Percentiles rank a stretch among this genome's conserved stretches.
These are phyloP conservation scores for Cataglyphis altisquamis DNA, from an alignment of 2,888 invertebrate genomes.

Conservation along the genomic window DNA sequence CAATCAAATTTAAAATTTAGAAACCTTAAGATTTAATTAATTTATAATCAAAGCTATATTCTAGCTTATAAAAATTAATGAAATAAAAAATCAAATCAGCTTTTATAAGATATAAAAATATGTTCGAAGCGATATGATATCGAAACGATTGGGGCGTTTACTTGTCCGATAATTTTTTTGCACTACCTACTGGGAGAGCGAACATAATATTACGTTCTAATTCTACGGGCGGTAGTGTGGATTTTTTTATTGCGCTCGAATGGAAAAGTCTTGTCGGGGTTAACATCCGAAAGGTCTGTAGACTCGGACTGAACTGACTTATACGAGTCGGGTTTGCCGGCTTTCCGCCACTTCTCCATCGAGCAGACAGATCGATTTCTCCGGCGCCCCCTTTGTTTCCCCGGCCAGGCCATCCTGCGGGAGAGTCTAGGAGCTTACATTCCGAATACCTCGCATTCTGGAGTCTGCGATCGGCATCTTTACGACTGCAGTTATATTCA, in stretches of 20 bases:
- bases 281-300: slow-evolving; percentile 45
- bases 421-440: slow-evolving; percentile 20
- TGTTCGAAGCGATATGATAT: background rate
- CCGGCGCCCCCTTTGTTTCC: slow-evolving; percentile 71
- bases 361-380: slow-evolving; percentile 79
- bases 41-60: background rate
- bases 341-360: slow-evolving; percentile 47
- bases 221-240: slow-evolving; percentile 15
- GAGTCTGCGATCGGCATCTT: slow-evolving; percentile 53
- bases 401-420: slow-evolving; percentile 33
- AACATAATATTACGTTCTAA: slow-evolving; percentile 8
- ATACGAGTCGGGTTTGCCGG: slow-evolving; percentile 42
- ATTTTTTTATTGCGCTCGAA: slow-evolving; percentile 38
- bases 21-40: background rate
- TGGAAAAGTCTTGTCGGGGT: slow-evolving; percentile 18
- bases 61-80: background rate
- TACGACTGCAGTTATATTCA: slow-evolving; percentile 17
- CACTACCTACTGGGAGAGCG: background rate
- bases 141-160: background rate
- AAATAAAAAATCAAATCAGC: background rate
- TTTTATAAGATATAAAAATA: background rate
- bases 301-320: slow-evolving; percentile 40
- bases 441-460: slow-evolving; percentile 35
- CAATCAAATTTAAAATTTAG: background rate
- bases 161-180: background rate